Evolutionary conservation across 2,797 vertebrate genomes (phyloP), one percentile per base, ranked within the genome.

Genomic region (Bufotes viridis): DNA sequence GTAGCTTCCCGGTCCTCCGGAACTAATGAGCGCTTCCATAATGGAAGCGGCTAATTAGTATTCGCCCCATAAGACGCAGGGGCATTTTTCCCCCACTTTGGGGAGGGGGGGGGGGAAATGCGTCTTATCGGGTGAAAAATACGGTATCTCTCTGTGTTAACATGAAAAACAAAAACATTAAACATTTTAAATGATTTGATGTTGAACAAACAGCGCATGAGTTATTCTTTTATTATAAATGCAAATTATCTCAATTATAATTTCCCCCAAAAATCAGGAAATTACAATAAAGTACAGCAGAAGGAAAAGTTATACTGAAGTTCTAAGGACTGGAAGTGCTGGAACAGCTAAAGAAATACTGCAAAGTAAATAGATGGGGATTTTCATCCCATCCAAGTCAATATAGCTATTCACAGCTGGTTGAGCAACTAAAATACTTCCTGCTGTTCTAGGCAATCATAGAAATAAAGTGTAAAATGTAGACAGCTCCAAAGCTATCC

Each of bases 391-490:
- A 90, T 92, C 65, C 15, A 7, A 80, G 90, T 94, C 92, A 95
- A 94, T 92, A 93, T 93, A 91, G 24, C 89, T 88, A 94, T 93
- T 94, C 93, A 93, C 89, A 91, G 91, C 91, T 93, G 92, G 92
- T 49, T 92, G 90, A 93, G 90, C 24, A 65, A 24, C 42, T 84
- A 76, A 79, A 88, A 84, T 76, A 84, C 85, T 84, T 90, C 88
- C 87, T 90, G 87, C 75, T 86, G 87, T 74, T 84, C 65, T 49
- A 85, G n/a, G 82, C 81, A 88, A 80, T 78, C 74, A 78, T 51
- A 70, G 82, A 60, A 61, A 74, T 85, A 84, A 88, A 84, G 75
- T 88, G 80, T 65, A 82, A 84, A 58, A 84, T 84, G 70, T 78
- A 72, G 53, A 80, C 10, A 51, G 82, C 63, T 72, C 69, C 51